Evolutionary conservation across 1,140 invertebrate species (phyloP), one percentile per base, ranked within the genome.

Genomic region (Pachyrhynchus sulphureomaculatus): DNA sequence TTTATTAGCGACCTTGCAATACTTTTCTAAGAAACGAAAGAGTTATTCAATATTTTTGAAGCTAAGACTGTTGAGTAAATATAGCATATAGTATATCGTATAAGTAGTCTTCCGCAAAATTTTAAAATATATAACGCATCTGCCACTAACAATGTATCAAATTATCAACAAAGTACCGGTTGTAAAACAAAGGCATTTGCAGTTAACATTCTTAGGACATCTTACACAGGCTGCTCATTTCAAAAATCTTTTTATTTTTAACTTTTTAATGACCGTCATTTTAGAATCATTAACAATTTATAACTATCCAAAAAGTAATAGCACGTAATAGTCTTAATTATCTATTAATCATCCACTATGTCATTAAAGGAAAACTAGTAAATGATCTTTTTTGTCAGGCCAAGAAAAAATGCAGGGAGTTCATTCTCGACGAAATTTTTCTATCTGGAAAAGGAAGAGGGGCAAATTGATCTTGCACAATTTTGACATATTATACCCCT

Each of bases 151-250:
- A 18, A 39, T 37, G 33, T 52, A 52, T 15, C 34, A 52, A 52
- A 52, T 26, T 37, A 18, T 52, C 49, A 39, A 52, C 37, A 52
- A 37, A 52, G 23, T 23, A 15, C 34, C 6, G 34, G 49, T 21
- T 36, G 17, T 52, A 52, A 52, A 52, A 36, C 21, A n/a, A 37
- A 52, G 49, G 49, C 49, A 52, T 52, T 48, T 33, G 23, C 49
- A 52, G 24, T 37, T 37, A n/a, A 23, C 20, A 20, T 52, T 52
- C 34, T 52, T 52, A 37, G 4, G 34, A 52, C 49, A 45, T 45
- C 12, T 32, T 15, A 52, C 37, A 52, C 20, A 15, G 15, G 20
- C 15, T 37, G 49, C 49, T 52, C 23, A 34, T 52, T 39, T 52
- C 18, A 37, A 21, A 37, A 39, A 32, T n/a, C 15, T 12, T 52